phyloP scores from a whole-genome alignment of 2,797 vertebrate species.

The Hippoglossus hippoglossus region DNA sequence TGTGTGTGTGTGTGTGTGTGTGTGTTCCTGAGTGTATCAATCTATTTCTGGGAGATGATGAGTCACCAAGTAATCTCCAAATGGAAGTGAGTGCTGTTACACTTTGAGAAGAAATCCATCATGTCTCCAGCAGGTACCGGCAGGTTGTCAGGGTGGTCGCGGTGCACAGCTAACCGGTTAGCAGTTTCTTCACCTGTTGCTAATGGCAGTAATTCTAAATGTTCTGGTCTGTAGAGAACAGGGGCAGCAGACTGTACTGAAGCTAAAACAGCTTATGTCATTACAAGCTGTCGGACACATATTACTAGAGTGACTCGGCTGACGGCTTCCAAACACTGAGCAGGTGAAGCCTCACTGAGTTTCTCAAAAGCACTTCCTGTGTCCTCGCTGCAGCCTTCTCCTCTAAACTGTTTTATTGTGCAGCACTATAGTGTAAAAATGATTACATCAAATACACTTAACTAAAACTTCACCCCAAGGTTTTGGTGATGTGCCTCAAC shows the following conservation, averaged over 20 bases:
- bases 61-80: constrained; percentile 60
- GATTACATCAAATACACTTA: no score
- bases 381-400: constrained; percentile 11
- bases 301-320: constrained; percentile 40
- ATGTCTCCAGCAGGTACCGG: constrained; percentile 36
- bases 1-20: constrained; percentile 17
- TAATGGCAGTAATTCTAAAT: constrained; percentile 55
- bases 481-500: no score
- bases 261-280: constrained; percentile 65
- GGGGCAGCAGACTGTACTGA: constrained; percentile 51
- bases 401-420: constrained; percentile 29
- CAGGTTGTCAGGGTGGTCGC: constrained; percentile 10
- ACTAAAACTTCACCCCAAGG: no score
- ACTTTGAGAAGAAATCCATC: constrained; percentile 54
- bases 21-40: constrained; percentile 27
- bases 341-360: constrained; percentile 45
- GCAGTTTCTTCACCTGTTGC: constrained; percentile 34
- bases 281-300: constrained; percentile 60
- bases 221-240: constrained; percentile 56
- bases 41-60: constrained; percentile 54
- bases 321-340: constrained; percentile 42
- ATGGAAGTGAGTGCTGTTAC: constrained; percentile 36
- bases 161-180: constrained; percentile 29
- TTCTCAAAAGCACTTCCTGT: constrained; percentile 4
- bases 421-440: neutral